Conservation (phyloP, 2,113 vertebrate genomes). For the Furnarius figulus region DNA sequence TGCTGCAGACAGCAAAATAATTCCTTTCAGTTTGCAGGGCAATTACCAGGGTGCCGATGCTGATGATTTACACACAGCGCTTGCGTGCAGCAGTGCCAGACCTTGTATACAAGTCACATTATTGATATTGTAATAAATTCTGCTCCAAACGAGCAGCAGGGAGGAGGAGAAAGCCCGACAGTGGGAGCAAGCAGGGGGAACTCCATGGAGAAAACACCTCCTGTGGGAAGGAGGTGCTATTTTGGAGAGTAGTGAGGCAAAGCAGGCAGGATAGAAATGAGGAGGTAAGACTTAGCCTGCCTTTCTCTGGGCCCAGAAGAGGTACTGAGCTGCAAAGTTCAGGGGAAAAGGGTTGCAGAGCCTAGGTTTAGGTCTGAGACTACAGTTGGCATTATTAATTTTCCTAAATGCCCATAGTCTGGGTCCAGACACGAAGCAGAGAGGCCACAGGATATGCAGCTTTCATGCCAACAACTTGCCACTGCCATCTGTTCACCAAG, state of each 20-base stretch:
- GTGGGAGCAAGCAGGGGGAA: background rate
- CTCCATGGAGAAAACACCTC: background rate
- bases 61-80: conserved; percentile 48
- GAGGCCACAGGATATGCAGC: background rate
- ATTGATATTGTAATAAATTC: conserved; percentile 70
- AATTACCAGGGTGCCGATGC: conserved; percentile 33
- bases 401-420: background rate
- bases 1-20: conserved; percentile 26
- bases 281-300: background rate
- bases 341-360: background rate
- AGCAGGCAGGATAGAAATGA: background rate
- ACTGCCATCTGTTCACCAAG: background rate
- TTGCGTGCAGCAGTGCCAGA: background rate
- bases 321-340: background rate
- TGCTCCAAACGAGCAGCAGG: conserved; percentile 44
- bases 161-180: background rate
- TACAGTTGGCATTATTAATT: background rate
- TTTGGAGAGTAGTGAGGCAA: background rate
- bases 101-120: conserved; percentile 65
- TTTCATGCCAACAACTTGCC: background rate
- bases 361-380: background rate
- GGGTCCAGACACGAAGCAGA: background rate
- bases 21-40: conserved; percentile 53
- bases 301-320: background rate
- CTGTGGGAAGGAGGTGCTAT: background rate